Evolutionary conservation across 2,113 vertebrate genomes (phyloP).

Genomic region (Mesocricetus auratus): DNA sequence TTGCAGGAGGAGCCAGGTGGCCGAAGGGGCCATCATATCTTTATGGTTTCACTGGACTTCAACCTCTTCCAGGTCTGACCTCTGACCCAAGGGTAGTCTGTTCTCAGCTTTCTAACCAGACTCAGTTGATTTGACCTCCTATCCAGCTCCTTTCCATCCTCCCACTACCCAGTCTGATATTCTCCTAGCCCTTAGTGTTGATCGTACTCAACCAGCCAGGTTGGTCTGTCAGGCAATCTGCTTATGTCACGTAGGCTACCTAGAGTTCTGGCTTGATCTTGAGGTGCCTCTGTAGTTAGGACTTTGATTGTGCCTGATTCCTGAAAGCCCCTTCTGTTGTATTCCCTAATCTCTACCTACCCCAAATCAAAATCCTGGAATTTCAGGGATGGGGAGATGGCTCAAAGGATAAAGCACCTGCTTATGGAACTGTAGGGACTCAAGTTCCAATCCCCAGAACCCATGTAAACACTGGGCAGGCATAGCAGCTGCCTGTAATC

Average conservation of each 20-base stretch:
- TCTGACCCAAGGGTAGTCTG: not conserved
- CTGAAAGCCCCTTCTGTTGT: not conserved
- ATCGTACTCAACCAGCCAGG: not conserved
- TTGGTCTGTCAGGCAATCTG: not conserved
- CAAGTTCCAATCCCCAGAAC: not conserved
- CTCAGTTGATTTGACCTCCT: not conserved
- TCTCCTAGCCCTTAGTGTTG: not conserved
- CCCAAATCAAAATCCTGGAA: not conserved
- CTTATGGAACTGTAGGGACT: not conserved
- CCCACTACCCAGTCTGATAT: not conserved
- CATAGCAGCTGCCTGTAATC: not conserved
- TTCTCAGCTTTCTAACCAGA: constrained; percentile 32
- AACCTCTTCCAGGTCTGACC: constrained; percentile 94
- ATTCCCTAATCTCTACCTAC: not conserved
- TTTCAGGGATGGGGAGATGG: not conserved
- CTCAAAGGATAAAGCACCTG: not conserved
- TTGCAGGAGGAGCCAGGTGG: constrained; percentile 93
- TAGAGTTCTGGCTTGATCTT: constrained; percentile 17
- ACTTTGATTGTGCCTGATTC: constrained; percentile 9
- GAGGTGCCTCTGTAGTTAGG: not conserved
- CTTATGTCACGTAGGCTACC: not conserved
- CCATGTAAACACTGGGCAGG: not conserved
- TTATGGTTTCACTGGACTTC: constrained; percentile 95
- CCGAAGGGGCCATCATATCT: constrained; percentile 91
- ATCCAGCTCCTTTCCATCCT: not conserved